Evolutionary conservation across 2,113 vertebrate species (phyloP), one percentile per base, ranked within the genome.

Genomic region (Antennarius striatus): DNA sequence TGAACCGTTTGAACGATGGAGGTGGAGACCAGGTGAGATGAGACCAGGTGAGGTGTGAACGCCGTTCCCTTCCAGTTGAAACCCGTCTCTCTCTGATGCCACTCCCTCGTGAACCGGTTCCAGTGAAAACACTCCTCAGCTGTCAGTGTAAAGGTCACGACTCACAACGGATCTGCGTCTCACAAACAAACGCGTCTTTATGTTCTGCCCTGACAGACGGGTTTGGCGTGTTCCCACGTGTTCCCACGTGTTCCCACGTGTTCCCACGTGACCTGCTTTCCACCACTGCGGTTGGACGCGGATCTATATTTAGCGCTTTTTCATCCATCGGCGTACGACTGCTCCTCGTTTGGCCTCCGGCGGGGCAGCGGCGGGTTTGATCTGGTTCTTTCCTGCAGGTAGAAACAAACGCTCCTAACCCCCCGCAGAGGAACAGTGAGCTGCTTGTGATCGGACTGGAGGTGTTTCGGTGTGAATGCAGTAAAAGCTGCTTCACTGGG

Each of bases 401-500:
- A 56, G 16, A 81, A 40, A 40, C 5, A 40, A 40, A 22, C 22
- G 22, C 22, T 22, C 22, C 22, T 22, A 2, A 22, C 22, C 22
- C 22, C 22, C 22, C 22, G 22, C 22, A 22, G 22, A 22, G 22
- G 22, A 22, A 22, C 22, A 22, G 22, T 22, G 22, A 22, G 22
- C 22, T 22, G 2, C 1, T 36, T 7, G 32, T 36, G 32, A 36
- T 36, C 32, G 32, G 32, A 36, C 32, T 22, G 32, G 32, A 36
- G 32, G 32, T 36, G 7, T 36, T 36, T 36, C 32, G 7, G 32
- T 36, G 32, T 36, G 32, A 88, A 91, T 88, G 79, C 81, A 86
- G 74, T 88, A 88, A 91, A 90, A 89, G 51, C 68, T 55, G 71
- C 47, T 91, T 89, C 85, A 88, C 75, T 77, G 78, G 50, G 56